These are phyloP conservation scores for Drosophila mettleri DNA, from an alignment of 2,888 invertebrate genomes.

Conservation along the genomic window DNA sequence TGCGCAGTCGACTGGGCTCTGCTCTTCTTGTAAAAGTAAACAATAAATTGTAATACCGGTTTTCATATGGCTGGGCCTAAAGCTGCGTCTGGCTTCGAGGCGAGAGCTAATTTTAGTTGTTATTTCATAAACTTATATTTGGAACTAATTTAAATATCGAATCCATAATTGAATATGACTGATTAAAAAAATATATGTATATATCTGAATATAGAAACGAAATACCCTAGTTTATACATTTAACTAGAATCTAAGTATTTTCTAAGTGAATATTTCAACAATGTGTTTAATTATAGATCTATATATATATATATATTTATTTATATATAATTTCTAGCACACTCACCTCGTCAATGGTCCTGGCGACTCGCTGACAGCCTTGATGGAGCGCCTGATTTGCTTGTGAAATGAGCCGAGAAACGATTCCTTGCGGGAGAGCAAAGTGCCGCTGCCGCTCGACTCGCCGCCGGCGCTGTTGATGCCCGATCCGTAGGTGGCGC, in stretches of 20 bases:
- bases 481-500: conserved; percentile 65
- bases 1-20: neutral
- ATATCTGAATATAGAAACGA: neutral
- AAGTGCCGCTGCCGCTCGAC: conserved; percentile 67
- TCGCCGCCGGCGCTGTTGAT: conserved; percentile 68
- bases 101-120: neutral
- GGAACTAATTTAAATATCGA: neutral
- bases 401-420: conserved; percentile 84
- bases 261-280: too few relatives aligned
- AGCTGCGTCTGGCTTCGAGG: neutral
- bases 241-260: neutral
- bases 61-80: neutral
- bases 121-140: neutral
- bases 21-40: neutral
- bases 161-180: neutral
- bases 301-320: neutral
- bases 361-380: conserved; percentile 85
- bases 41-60: conserved; percentile 4
- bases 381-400: conserved; percentile 84
- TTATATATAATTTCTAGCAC: neutral
- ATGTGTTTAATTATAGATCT: neutral
- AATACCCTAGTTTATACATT: neutral
- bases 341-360: conserved; percentile 84
- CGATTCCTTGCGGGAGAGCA: conserved; percentile 82
- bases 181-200: neutral